Evolutionary conservation across 2,888 invertebrate genomes (phyloP).

Genomic region (Bembecia ichneumoniformis): DNA sequence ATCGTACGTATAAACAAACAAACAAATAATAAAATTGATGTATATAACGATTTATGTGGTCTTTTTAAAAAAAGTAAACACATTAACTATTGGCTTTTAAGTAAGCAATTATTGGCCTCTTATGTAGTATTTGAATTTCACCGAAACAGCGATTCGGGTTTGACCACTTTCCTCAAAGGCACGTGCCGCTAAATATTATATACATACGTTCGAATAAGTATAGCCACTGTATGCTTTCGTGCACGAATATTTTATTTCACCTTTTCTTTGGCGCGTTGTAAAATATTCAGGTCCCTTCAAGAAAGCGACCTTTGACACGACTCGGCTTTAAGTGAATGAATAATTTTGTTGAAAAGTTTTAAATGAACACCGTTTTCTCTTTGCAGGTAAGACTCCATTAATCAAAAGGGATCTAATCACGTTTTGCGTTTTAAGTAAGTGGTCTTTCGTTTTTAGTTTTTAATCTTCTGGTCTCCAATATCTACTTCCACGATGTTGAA

Average conservation of each 20-base stretch:
- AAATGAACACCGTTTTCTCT: constrained; percentile 19
- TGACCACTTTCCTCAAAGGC: constrained; percentile 3
- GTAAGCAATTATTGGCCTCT: background rate
- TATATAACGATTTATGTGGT: background rate
- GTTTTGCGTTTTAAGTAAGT: no score
- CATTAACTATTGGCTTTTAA: background rate
- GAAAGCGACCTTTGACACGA: constrained; percentile 11
- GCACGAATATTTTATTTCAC: background rate
- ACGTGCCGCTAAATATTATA: background rate
- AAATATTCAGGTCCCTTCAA: constrained; percentile 1
- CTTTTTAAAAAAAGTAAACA: background rate
- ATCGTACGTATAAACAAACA: no score
- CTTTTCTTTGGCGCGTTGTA: background rate
- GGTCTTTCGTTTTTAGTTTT: no score
- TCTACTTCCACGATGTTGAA: no score
- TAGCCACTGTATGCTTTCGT: background rate
- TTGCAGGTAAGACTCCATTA: constrained; percentile 29
- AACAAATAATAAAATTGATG: background rate
- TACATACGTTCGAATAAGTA: no score
- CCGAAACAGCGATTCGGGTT: constrained; percentile 2
- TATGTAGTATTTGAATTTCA: constrained; percentile 1
- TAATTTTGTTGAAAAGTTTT: constrained; percentile 4
- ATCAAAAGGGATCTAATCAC: background rate
- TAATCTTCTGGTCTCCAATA: no score
- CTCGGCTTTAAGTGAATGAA: constrained; percentile 3